Conservation (phyloP, 2,113 vertebrate genomes). For the Pygoscelis antarcticus region DNA sequence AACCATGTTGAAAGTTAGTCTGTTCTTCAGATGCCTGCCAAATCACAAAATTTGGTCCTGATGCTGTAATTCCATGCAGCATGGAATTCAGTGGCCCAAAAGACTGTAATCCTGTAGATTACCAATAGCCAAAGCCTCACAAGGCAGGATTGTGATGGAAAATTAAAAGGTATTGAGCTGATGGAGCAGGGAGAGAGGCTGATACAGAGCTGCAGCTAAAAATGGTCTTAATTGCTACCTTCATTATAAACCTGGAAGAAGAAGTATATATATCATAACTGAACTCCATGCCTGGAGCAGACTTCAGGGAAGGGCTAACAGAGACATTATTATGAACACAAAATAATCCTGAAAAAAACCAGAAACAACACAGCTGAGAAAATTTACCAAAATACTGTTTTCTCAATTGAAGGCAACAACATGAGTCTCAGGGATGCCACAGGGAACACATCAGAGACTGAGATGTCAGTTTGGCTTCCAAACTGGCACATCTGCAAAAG, state of each 20-base stretch:
- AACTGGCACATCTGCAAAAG: not conserved
- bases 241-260: not conserved
- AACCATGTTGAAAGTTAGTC: not conserved
- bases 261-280: not conserved
- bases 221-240: not conserved
- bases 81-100: not conserved
- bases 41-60: not conserved
- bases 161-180: not conserved
- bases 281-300: not conserved
- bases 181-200: not conserved
- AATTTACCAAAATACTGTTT: not conserved
- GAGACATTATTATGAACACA: not conserved
- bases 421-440: not conserved
- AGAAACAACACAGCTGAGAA: not conserved
- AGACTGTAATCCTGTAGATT: not conserved
- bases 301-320: not conserved
- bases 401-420: not conserved
- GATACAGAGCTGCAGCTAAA: not conserved
- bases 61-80: not conserved
- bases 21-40: not conserved
- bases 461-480: not conserved
- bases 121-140: not conserved
- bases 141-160: not conserved
- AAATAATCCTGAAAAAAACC: not conserved
- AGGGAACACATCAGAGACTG: not conserved